A percentile compares a stretch with the other conserved stretches of the same genome.
These are phyloP conservation scores for Cotesia congregata DNA, from an alignment of 2,888 invertebrate genomes.

Conservation along the genomic window DNA sequence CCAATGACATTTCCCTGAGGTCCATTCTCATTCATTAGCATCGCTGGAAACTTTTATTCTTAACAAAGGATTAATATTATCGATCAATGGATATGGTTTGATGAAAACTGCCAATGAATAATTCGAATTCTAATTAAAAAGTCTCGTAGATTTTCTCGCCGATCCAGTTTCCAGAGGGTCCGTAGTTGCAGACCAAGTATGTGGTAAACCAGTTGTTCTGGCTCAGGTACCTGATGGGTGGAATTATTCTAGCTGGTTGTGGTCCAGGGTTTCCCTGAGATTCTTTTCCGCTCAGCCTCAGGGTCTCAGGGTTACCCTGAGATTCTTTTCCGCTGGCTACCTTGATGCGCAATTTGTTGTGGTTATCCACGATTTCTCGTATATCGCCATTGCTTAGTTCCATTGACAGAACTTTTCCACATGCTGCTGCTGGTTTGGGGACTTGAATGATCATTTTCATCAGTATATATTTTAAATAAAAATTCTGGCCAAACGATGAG, in stretches of 20 bases:
- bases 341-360: neutral
- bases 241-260: conserved; percentile 47
- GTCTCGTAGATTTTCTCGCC: conserved; percentile 60
- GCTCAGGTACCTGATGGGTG: conserved; percentile 59
- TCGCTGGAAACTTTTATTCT: too few species aligned
- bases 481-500: too few species aligned
- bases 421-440: neutral
- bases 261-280: too few species aligned
- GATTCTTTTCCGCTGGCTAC: conserved; percentile 50
- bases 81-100: too few species aligned
- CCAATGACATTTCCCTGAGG: conserved; percentile 65
- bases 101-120: too few species aligned
- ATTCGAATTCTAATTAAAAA: neutral
- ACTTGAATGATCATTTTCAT: neutral
- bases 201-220: conserved; percentile 51
- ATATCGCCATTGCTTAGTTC: neutral
- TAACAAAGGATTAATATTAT: too few species aligned
- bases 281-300: too few species aligned
- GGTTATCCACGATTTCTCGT: neutral
- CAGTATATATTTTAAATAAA: too few species aligned
- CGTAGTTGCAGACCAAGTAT: conserved; percentile 70
- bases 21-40: too few species aligned
- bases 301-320: conserved; percentile 48
- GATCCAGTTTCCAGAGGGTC: conserved; percentile 65
- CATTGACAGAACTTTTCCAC: conserved; percentile 45